A percentile compares a stretch with the other conserved stretches of the same genome.
phyloP scores from a whole-genome alignment of 2,888 invertebrate genomes.

The Myopa tessellatipennis region DNA sequence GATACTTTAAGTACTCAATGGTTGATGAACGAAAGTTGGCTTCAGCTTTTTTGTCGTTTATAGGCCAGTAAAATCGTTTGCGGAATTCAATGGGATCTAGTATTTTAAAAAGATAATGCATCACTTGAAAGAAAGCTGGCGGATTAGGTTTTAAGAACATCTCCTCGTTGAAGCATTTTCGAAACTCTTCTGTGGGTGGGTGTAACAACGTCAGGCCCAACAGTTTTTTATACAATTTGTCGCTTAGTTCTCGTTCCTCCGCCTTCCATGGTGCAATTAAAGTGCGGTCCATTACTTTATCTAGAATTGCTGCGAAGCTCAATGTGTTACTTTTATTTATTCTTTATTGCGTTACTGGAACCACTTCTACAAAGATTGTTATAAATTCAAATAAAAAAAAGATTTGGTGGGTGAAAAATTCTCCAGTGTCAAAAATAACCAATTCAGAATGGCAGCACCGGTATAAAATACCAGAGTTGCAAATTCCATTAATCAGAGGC shows the following conservation, averaged over 20 bases:
- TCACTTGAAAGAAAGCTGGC: slow-evolving; percentile 63
- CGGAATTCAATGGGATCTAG: slow-evolving; percentile 64
- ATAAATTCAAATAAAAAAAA: too few species aligned
- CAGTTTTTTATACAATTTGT: slow-evolving; percentile 58
- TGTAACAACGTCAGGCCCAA: slow-evolving; percentile 57
- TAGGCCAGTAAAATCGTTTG: slow-evolving; percentile 67
- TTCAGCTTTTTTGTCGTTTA: slow-evolving; percentile 64
- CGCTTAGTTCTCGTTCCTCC: slow-evolving; percentile 63
- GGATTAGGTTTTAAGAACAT: slow-evolving; percentile 67
- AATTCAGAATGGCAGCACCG: too few species aligned
- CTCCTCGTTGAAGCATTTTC: slow-evolving; percentile 58
- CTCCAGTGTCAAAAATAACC: too few species aligned
- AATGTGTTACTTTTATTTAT: too few species aligned
- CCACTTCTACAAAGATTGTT: too few species aligned
- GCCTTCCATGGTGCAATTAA: slow-evolving; percentile 62
- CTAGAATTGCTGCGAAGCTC: too few species aligned
- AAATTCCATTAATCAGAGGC: too few species aligned
- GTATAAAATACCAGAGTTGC: too few species aligned
- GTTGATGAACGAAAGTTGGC: slow-evolving; percentile 63
- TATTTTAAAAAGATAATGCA: slow-evolving; percentile 64
- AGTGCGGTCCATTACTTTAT: slow-evolving; percentile 59
- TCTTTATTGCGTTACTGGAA: too few species aligned
- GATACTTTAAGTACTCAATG: slow-evolving; percentile 62
- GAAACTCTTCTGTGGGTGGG: slow-evolving; percentile 59
- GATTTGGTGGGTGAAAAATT: too few species aligned